phyloP scores from a whole-genome alignment of 2,888 invertebrate genomes.

The Melolontha melolontha region DNA sequence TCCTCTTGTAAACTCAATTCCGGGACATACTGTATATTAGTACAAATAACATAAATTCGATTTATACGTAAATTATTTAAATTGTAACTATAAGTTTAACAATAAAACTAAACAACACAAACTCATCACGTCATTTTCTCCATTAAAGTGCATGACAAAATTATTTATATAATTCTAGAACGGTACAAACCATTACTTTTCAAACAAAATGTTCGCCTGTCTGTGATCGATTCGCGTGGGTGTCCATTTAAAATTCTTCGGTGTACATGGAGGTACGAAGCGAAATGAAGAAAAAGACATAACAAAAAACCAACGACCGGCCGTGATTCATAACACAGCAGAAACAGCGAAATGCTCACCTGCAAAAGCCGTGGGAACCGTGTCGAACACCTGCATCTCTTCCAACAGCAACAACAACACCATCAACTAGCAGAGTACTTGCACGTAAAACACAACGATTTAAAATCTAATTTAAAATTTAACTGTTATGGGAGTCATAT shows the following conservation, averaged over 20 bases:
- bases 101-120: too few relatives aligned
- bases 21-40: too few relatives aligned
- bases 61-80: too few relatives aligned
- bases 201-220: neutral
- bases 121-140: too few relatives aligned
- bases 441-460: conserved; percentile 6
- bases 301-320: conserved; percentile 21
- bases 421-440: conserved; percentile 4
- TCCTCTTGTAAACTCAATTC: too few relatives aligned
- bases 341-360: conserved; percentile 42
- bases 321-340: conserved; percentile 43
- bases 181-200: too few relatives aligned
- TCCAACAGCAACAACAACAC: conserved; percentile 27
- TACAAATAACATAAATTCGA: too few relatives aligned
- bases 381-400: conserved; percentile 45
- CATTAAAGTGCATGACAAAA: too few relatives aligned
- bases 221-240: conserved; percentile 26
- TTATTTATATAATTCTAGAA: too few relatives aligned
- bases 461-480: conserved; percentile 19
- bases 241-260: conserved; percentile 33
- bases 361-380: conserved; percentile 45
- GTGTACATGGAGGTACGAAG: conserved; percentile 9
- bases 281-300: conserved; percentile 18
- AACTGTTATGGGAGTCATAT: conserved; percentile 14
- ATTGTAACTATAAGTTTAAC: too few relatives aligned